Evolutionary conservation across 2,888 invertebrate genomes (phyloP).

Genomic region (Torymus tubicola): DNA sequence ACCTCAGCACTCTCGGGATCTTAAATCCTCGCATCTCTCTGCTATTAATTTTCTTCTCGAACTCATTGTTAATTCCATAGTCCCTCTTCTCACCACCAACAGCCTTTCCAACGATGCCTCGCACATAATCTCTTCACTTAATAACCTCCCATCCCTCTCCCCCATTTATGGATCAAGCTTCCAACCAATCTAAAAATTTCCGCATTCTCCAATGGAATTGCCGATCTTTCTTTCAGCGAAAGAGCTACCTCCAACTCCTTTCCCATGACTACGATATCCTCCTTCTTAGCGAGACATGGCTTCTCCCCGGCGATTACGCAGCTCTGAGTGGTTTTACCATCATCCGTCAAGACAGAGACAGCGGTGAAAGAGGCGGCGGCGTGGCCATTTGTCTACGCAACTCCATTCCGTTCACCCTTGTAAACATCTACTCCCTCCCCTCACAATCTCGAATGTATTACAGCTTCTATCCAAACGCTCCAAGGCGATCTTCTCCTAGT

Average conservation of each 20-base stretch:
- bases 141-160: neutral
- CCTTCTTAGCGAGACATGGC: slow-evolving; percentile 19
- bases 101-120: too few relatives aligned
- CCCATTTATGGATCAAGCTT: too few relatives aligned
- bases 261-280: slow-evolving; percentile 26
- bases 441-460: slow-evolving; percentile 31
- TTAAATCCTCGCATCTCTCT: too few relatives aligned
- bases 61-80: too few relatives aligned
- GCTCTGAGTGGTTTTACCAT: slow-evolving; percentile 13
- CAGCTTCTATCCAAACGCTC: slow-evolving; percentile 22
- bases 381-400: slow-evolving; percentile 12
- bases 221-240: neutral
- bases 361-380: slow-evolving; percentile 20
- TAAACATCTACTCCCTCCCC: neutral
- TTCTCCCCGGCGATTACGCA: neutral
- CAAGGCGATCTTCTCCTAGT: neutral
- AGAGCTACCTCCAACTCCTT: slow-evolving; percentile 1
- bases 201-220: too few relatives aligned
- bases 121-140: neutral
- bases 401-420: slow-evolving; percentile 13
- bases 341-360: slow-evolving; percentile 20
- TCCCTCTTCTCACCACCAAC: too few relatives aligned
- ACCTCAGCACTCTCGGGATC: too few relatives aligned
- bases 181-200: too few relatives aligned
- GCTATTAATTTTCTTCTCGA: too few relatives aligned